Conservation (phyloP, 2,113 vertebrate genomes). For the Helogale parvula region DNA sequence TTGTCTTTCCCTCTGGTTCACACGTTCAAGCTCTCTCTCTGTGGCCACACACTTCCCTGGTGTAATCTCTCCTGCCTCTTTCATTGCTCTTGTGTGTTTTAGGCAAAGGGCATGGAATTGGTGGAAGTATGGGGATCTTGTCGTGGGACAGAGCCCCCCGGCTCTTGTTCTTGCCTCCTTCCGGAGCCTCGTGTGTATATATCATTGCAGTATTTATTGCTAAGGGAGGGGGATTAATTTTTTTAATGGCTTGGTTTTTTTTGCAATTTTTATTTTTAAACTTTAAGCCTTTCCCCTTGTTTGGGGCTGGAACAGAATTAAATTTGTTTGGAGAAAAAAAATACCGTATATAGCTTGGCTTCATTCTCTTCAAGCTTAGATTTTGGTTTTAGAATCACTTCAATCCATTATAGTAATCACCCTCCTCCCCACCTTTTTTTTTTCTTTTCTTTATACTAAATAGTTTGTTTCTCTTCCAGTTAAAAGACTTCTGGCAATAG, state of each 20-base stretch:
- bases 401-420: not conserved
- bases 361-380: conserved; percentile 47
- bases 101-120: conserved; percentile 9
- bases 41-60: not conserved
- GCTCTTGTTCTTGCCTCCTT: conserved; percentile 51
- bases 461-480: conserved; percentile 34
- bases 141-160: not conserved
- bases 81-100: conserved; percentile 3
- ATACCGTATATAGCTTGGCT: not conserved
- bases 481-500: not conserved
- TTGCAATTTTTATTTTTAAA: conserved; percentile 63
- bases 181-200: conserved; percentile 72
- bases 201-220: conserved; percentile 79
- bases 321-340: conserved; percentile 71
- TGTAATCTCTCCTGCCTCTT: not conserved
- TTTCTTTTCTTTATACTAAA: not conserved
- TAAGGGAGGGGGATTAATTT: conserved; percentile 53
- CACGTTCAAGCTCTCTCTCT: not conserved
- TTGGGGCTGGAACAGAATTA: conserved; percentile 67
- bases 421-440: not conserved
- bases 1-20: not conserved
- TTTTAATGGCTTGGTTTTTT: conserved; percentile 58
- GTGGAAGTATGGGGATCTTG: conserved; percentile 33
- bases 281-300: conserved; percentile 43
- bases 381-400: conserved; percentile 40